Percentiles rank a stretch among this genome's conserved stretches.
phyloP scores from a whole-genome alignment of 2,888 invertebrate genomes.

The Limenitis camilla region DNA sequence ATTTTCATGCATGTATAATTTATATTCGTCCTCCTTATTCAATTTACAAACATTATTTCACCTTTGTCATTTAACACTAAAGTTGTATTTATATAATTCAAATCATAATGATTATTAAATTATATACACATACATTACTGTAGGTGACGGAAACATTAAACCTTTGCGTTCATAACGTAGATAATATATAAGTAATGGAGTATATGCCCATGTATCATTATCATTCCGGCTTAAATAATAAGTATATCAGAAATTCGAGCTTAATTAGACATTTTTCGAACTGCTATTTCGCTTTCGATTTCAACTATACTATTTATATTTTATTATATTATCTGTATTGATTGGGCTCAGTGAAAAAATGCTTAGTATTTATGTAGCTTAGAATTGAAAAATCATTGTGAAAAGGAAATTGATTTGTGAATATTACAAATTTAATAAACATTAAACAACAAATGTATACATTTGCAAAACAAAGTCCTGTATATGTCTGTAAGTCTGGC shows the following conservation, averaged over 20 bases:
- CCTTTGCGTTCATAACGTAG: background rate
- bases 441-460: background rate
- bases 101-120: too few relatives aligned
- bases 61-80: too few relatives aligned
- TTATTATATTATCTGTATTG: constrained; percentile 15
- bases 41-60: background rate
- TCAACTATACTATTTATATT: constrained; percentile 13
- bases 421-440: background rate
- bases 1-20: constrained; percentile 7
- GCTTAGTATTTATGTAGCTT: constrained; percentile 34
- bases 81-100: too few relatives aligned
- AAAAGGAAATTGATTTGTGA: constrained; percentile 24
- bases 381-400: constrained; percentile 24
- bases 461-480: constrained; percentile 21
- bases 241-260: constrained; percentile 8
- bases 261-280: constrained; percentile 10
- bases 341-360: constrained; percentile 15
- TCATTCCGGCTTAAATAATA: background rate
- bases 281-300: constrained; percentile 7
- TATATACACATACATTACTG: too few relatives aligned
- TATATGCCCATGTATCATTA: background rate
- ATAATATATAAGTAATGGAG: background rate
- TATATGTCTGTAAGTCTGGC: constrained; percentile 44
- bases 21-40: background rate
- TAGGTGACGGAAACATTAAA: too few relatives aligned